These are phyloP conservation scores for Rugalucina vietnamica DNA, from an alignment of 2,888 invertebrate species.

Conservation along the genomic window DNA sequence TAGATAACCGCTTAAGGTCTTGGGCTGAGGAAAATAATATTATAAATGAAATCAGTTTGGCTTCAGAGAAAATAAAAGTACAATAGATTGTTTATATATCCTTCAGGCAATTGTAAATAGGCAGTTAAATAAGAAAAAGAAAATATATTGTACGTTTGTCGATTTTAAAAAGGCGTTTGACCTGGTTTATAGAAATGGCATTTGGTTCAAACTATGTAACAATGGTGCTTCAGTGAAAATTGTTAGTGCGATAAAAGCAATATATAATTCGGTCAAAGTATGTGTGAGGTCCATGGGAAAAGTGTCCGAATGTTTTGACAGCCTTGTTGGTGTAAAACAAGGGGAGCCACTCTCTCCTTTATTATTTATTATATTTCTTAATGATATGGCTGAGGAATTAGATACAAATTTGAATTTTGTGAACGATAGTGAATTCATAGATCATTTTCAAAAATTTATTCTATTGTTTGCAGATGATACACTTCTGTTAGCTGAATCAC, in stretches of 20 bases:
- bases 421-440: background rate
- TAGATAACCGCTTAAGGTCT: constrained; percentile 6
- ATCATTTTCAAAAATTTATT: background rate
- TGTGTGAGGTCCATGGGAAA: background rate
- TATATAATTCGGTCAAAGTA: constrained; percentile 11
- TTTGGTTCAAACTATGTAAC: constrained; percentile 9
- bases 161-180: constrained; percentile 26
- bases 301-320: constrained; percentile 15
- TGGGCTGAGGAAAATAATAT: constrained; percentile 7
- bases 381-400: constrained; percentile 11
- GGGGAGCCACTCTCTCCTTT: constrained; percentile 24
- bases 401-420: background rate
- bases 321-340: constrained; percentile 22
- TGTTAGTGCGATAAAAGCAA: constrained; percentile 5
- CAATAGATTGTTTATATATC: constrained; percentile 21
- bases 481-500: background rate
- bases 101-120: background rate
- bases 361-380: constrained; percentile 25
- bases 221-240: constrained; percentile 24
- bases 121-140: background rate
- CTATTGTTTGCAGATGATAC: too few species aligned
- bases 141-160: constrained; percentile 19
- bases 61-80: constrained; percentile 18
- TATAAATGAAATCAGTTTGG: constrained; percentile 25
- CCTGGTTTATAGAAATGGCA: background rate